Base-by-base conservation (phyloP, 2,888 invertebrate genomes). In the Proisotoma minuta region DNA sequence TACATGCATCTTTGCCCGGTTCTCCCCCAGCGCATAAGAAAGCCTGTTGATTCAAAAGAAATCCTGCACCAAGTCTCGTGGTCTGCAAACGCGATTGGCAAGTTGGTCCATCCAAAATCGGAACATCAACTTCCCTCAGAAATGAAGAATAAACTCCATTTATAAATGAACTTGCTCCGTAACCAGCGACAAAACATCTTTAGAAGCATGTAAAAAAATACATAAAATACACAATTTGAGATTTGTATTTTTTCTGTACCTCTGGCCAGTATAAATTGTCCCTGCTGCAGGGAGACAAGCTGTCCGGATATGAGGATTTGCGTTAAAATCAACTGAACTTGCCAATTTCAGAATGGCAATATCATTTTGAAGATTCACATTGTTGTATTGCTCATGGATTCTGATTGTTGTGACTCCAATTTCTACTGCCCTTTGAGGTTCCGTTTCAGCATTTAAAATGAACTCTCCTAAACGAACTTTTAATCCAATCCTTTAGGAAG, bases 11-110 rank as follows among this genome's bases (percentile, higher is more conserved):
- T 12, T 86, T 87, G 64, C 84, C 85, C 2, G 80, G 76, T 76
- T 87, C 87, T 0, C 88, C 89, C 1, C 89, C 89, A 39, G 89
- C 90, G 74, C 89, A 90, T 10, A 89, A 78, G 75, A 89, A 89
- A 28, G 85, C 85, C 0, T 81, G 81, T 15, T 82, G 82, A 69
- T 86, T 84, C 8, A 88, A 78, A 10, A 81, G 78, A 73, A 84
- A 89, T 43, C 76, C 77, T 1, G 82, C 68, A 0, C 88, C 87
- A 0, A 90, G 81, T 1, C 87, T 81, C 0, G 88, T 88, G 0
- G 78, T 76, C 57, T 82, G 81, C 70, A 89, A 79, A 26, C 83
- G 81, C 3, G 79, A 74, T 76, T 88, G 85, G 74, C 89, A 89
- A 1, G 81, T 81, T 0, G 78, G 78, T 15, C 84, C 79, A 22